A percentile compares a stretch with the other conserved stretches of the same genome.
These are phyloP conservation scores for Apostichopus japonicus DNA, from an alignment of 35 echinoderm and acorn worm species.

Conservation along the genomic window DNA sequence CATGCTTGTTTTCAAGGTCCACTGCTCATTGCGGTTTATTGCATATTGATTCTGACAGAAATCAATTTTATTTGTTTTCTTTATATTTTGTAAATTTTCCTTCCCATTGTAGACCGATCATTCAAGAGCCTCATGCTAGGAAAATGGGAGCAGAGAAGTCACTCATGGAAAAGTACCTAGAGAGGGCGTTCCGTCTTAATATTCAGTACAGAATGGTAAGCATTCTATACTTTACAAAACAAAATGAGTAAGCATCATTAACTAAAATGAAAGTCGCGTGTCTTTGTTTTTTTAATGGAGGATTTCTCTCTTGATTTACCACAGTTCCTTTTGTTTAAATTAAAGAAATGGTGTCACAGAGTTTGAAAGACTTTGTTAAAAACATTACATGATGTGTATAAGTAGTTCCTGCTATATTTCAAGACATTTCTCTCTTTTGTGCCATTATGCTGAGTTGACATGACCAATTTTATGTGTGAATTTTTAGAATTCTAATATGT, in stretches of 20 bases:
- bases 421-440: no score
- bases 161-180: slow-evolving; percentile 73
- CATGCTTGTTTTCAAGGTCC: no score
- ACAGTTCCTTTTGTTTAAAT: slow-evolving; percentile 7
- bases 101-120: slow-evolving; percentile 67
- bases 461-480: no score
- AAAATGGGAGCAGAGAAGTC: slow-evolving; percentile 80
- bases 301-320: neutral
- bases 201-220: slow-evolving; percentile 96
- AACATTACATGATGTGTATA: no score
- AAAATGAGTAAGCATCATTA: neutral
- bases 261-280: neutral
- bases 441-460: no score
- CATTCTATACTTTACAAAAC: no score
- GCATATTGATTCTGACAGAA: no score
- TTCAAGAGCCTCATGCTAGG: slow-evolving; percentile 70
- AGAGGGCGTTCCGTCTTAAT: slow-evolving; percentile 63
- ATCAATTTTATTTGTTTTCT: no score
- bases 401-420: no score
- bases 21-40: no score
- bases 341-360: neutral
- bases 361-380: no score
- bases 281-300: neutral
- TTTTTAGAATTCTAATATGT: no score
- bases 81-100: neutral